A percentile compares a stretch with the other conserved stretches of the same genome.
Evolutionary conservation across 2,888 invertebrate species (phyloP).

Genomic region (Ceratothoa steindachneri): DNA sequence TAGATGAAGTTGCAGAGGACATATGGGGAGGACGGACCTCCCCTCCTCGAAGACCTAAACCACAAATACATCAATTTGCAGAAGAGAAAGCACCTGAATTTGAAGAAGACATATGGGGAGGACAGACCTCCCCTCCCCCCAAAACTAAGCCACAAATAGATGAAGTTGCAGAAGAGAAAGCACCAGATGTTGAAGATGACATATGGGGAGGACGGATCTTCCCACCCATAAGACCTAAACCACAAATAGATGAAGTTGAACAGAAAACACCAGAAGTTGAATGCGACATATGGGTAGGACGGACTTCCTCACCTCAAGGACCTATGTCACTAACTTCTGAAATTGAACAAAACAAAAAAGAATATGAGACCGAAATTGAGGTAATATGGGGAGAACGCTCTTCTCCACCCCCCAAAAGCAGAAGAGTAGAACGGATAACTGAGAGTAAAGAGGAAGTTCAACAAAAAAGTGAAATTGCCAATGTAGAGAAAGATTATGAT

Average conservation of each 20-base stretch:
- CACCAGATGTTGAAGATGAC: neutral
- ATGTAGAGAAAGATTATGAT: no score
- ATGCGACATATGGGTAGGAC: neutral
- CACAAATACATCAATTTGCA: neutral
- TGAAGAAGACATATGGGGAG: neutral
- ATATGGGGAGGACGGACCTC: neutral
- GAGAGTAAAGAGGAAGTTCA: no score
- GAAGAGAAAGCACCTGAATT: neutral
- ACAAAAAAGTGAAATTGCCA: no score
- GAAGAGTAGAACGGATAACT: no score
- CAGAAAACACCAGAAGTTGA: neutral
- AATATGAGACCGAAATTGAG: no score
- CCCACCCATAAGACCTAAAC: neutral
- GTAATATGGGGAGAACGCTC: no score
- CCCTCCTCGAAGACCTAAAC: neutral
- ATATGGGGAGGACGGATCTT: neutral
- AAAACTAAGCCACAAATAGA: neutral
- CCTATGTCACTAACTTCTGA: no score
- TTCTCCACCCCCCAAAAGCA: no score
- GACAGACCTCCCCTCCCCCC: neutral
- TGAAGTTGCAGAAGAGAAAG: neutral
- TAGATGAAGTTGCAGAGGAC: neutral
- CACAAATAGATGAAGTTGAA: neutral
- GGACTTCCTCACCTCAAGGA: no score
- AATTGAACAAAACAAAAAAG: no score